phyloP scores from a whole-genome alignment of 2,797 vertebrate species.

The Rhyacichthys aspro region DNA sequence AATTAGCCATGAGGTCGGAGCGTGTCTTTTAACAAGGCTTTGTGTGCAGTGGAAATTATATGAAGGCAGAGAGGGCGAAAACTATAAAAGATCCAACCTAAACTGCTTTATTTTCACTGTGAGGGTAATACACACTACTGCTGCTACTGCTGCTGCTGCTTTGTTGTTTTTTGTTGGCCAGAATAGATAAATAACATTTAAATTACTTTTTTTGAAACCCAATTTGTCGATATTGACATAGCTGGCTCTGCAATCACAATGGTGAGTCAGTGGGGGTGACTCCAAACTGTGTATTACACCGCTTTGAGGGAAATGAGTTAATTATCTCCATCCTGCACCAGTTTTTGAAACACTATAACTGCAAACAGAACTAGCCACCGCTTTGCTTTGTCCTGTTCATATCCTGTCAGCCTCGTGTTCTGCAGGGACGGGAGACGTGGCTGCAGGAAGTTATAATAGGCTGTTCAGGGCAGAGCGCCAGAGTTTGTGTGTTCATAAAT shows the following conservation, averaged over 20 bases:
- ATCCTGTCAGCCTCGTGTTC: slow-evolving; percentile 35
- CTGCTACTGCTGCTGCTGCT: no score
- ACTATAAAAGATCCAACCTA: no score
- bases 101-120: no score
- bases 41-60: no score
- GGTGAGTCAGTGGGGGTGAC: background rate
- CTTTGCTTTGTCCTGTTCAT: slow-evolving; percentile 41
- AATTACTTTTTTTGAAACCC: no score
- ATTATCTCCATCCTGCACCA: slow-evolving; percentile 38
- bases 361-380: slow-evolving; percentile 32
- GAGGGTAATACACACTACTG: no score
- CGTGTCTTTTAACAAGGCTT: no score
- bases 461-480: slow-evolving; percentile 11
- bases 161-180: no score
- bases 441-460: slow-evolving; percentile 51
- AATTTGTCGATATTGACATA: background rate
- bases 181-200: no score
- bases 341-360: slow-evolving; percentile 16
- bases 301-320: slow-evolving; percentile 13
- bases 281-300: slow-evolving; percentile 4
- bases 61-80: no score
- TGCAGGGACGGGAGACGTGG: slow-evolving; percentile 27
- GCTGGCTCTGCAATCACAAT: background rate
- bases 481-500: slow-evolving; percentile 43
- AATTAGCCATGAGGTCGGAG: no score